These are phyloP conservation scores for Actinia equina DNA, from an alignment of 64 coral and sea anemone species.

Conservation along the genomic window DNA sequence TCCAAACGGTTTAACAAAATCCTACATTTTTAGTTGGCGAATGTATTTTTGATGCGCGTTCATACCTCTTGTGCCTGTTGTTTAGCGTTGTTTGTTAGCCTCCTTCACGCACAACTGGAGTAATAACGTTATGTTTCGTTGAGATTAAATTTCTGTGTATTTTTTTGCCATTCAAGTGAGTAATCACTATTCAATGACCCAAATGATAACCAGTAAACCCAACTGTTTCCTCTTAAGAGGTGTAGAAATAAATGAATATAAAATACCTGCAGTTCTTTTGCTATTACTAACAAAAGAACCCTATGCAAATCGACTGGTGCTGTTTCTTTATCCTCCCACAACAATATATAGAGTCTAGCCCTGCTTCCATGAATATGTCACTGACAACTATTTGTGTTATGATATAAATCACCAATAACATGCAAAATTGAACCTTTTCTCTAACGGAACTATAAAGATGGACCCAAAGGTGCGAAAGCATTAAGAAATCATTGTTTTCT, in stretches of 20 bases:
- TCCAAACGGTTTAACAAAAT: background rate
- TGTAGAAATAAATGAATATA: background rate
- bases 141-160: background rate
- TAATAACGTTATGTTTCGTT: background rate
- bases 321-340: background rate
- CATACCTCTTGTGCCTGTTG: background rate
- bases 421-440: background rate
- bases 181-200: background rate
- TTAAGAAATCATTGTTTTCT: background rate
- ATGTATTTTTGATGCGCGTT: background rate
- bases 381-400: background rate
- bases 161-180: background rate
- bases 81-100: conserved; percentile 13
- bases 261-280: background rate
- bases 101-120: background rate
- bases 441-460: background rate
- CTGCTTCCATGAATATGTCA: background rate
- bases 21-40: background rate
- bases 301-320: background rate
- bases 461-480: background rate
- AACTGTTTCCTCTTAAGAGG: background rate
- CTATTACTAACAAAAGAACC: background rate
- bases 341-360: background rate
- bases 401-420: background rate
- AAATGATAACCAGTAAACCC: background rate